Conservation (phyloP, 2,113 vertebrate species). For the Gymnarchus niloticus region DNA sequence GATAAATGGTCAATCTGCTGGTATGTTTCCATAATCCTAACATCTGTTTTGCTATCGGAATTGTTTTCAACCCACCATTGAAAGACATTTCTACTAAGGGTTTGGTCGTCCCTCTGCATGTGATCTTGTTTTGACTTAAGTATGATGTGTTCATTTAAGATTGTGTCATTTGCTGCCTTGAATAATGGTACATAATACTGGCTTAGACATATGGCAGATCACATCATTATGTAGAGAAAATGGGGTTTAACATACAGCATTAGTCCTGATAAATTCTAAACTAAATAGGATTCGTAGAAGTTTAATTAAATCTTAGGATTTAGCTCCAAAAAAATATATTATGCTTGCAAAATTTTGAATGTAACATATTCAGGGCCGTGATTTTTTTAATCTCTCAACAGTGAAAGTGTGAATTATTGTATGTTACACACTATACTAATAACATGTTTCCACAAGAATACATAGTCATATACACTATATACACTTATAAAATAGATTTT, state of each 20-base stretch:
- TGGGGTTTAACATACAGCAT: background rate
- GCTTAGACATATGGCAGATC: background rate
- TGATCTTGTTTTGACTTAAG: background rate
- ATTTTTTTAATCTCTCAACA: background rate
- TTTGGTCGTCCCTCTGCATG: slow-evolving; percentile 1
- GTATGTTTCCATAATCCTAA: background rate
- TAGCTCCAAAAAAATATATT: background rate
- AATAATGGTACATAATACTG: background rate
- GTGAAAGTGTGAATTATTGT: background rate
- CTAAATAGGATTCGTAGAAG: slow-evolving; percentile 7
- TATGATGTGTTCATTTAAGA: background rate
- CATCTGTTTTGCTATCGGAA: slow-evolving; percentile 4
- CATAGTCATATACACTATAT: background rate
- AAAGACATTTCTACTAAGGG: background rate
- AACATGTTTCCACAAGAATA: background rate
- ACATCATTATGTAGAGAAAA: slow-evolving; percentile 6
- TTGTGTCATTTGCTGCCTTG: background rate
- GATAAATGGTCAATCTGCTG: background rate
- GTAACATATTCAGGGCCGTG: background rate
- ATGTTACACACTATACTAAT: background rate
- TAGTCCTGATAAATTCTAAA: slow-evolving; percentile 1
- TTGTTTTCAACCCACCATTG: background rate
- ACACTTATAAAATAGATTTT: background rate
- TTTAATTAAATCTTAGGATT: background rate
- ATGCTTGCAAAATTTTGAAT: background rate